Base-by-base conservation (phyloP, 2,113 vertebrate genomes). In the Eonycteris spelaea region DNA sequence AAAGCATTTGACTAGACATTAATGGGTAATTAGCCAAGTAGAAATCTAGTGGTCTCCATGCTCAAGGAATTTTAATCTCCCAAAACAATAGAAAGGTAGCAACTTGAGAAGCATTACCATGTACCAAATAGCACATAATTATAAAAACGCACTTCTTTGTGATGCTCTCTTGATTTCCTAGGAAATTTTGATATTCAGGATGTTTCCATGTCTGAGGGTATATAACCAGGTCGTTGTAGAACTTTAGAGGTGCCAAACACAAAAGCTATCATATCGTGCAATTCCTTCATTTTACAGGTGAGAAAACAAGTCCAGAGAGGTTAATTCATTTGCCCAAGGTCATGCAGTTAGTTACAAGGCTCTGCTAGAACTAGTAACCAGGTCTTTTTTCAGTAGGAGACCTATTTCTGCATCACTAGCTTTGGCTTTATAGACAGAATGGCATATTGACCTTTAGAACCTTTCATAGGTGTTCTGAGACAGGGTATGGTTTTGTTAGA, bases 21-120 rank as follows among this genome's bases (percentile, higher is more conserved):
- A 79, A 68, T 95, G 83, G 43, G n/a, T 82, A 94, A 95, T 95
- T 97, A 93, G 45, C 83, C 92, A 90, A 90, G 70, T 45, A 90
- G 86, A 90, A 97, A 85, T 87, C 59, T 73, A 92, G 90, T 93
- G 28, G 70, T 87, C 59, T 59, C 48, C 38, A 78, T 90, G 92
- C 84, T 90, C 43, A 95, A 92, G 88, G 38, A 96, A 96, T 95
- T 96, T 97, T 89, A 88, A 95, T 96, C 91, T 96, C 38, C 87
- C 67, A 4, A 70, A 96, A 74, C 82, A 91, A 95, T 85, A 78
- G 19, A 78, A 92, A 94, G 70, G 43, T 68, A 74, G 70, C 88
- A 91, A 92, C 85, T 90, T 73, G 94, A 91, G 93, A 91, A 88
- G n/a, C 84, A 91, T 92, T 95, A 85, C 16, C 55, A 90, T 59